Base-by-base conservation (phyloP, 2,797 vertebrate genomes). In the Amniataba percoides region DNA sequence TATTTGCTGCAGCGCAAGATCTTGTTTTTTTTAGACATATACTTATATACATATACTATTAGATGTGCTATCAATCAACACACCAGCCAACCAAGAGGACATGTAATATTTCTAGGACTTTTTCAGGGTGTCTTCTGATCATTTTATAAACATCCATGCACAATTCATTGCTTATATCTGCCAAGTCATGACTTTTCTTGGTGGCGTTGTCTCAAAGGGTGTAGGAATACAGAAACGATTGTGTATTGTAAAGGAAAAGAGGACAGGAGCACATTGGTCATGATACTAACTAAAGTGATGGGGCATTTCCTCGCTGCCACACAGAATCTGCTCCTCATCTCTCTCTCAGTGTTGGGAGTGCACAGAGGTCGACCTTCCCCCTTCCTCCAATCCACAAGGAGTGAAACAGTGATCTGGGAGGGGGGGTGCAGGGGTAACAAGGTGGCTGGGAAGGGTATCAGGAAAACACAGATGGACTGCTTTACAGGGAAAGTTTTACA, bases 291-390 rank as follows among this genome's bases (percentile, higher is more conserved):
- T 76, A 49, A 81, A 66, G 78, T 48, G 75, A 77, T 55, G 77
- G 80, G 63, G 64, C 63, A 75, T 87, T 84, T 84, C 27, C 69
- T 53, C 11, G 68, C 89, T 89, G 93, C 88, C 93, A 90, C 81
- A 87, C 59, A 75, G 70, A 91, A 92, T 93, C 60, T 86, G 81
- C 61, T 74, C 81, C 80, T 93, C 91, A 95, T 93, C 86, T 55
- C 83, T 92, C 89, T 91, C 64, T 69, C 34, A 8, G 78, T 18
- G 66, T 73, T 48, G 78, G 78, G 72, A 65, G 84, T 12, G 16
- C 75, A 82, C 74, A 59, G 73, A 51, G 78, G 64, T 81, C 48
- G 63, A 77, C 74, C 71, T 65, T 58, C 60, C 80, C 74, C 52
- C 66, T 73, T 43, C 46, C 43, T 69, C 36, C 43, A 58, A 34